Base-by-base conservation (phyloP, 2,113 vertebrate genomes). In the Leiothrix lutea region DNA sequence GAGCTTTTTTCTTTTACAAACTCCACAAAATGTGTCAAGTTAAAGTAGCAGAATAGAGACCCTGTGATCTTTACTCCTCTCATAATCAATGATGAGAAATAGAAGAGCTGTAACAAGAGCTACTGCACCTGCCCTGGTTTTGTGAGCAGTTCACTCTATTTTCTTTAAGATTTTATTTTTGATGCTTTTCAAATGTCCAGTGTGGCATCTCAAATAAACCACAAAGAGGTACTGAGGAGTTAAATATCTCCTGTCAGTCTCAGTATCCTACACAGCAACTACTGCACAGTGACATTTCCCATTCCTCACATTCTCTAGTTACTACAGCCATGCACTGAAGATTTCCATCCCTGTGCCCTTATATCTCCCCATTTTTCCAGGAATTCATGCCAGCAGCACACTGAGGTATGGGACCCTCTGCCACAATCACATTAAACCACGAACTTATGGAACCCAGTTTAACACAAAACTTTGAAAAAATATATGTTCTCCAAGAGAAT, bases 371-470 rank as follows among this genome's bases (percentile, higher is more conserved):
- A 33, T n/a, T 73, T 88, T 19, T 51, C 16, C 71, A 67, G 64
- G 47, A 73, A 73, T 73, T 22, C 33, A 13, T 1, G 9, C 36
- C 12, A 56, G 58, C 79, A 69, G 42, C 25, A 38, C 65, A 12
- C 14, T 2, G 1, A 20, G 40, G 26, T 21, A 16, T 7, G 8
- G 45, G 57, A 65, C 10, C 42, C 60, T 72, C 54, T 9, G 5
- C 26, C 14, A 67, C 2, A 0, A 35, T 21, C 21, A 0, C 2
- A 1, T 48, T 56, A 44, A 80, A 56, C 21, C 25, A 21, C 1
- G 1, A 7, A 36, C 8, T 51, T 31, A 20, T 8, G 12, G 45
- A 33, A 72, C 2, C 28, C 38, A 11, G 15, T 38, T 51, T 40
- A 64, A 61, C 11, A n/a, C 29, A 36, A 40, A 73, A 48, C 22